Evolutionary conservation across 2,888 invertebrate genomes (phyloP).

Genomic region (Chironomus tentans): DNA sequence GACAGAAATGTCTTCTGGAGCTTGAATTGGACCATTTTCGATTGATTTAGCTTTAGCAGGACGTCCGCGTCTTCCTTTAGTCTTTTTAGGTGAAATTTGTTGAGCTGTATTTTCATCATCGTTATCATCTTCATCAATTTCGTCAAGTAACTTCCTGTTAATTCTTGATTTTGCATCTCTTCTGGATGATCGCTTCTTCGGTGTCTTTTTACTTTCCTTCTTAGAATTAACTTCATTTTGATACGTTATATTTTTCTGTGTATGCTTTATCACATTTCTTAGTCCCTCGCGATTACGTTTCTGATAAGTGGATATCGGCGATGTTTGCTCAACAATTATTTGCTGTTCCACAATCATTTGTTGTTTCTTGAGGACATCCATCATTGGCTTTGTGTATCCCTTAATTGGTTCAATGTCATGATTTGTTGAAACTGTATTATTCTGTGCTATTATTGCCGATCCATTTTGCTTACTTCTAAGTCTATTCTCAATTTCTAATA

Average conservation of each 20-base stretch:
- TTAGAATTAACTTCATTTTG: not conserved
- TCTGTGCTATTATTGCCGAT: constrained; percentile 29
- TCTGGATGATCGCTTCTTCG: not conserved
- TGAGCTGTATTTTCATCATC: not conserved
- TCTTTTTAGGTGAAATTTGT: not conserved
- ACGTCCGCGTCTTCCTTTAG: not conserved
- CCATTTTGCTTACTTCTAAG: constrained; percentile 33
- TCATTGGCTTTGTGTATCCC: constrained; percentile 32
- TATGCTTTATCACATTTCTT: constrained; percentile 12
- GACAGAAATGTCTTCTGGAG: not conserved
- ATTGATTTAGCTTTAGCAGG: not conserved
- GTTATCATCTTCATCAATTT: not conserved
- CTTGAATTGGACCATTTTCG: not conserved
- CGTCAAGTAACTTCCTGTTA: not conserved
- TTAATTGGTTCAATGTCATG: constrained; percentile 28
- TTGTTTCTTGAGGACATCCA: constrained; percentile 30
- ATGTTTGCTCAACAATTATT: not conserved
- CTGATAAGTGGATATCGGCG: not conserved
- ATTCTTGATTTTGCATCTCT: not conserved
- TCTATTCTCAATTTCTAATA: constrained; percentile 37
- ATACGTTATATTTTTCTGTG: not conserved
- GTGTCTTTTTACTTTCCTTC: not conserved
- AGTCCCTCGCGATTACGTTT: not conserved
- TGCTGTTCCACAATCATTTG: constrained; percentile 12
- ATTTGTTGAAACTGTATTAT: constrained; percentile 19